These are phyloP conservation scores for Alethe diademata DNA, from an alignment of 2,113 vertebrate species.

Conservation along the genomic window DNA sequence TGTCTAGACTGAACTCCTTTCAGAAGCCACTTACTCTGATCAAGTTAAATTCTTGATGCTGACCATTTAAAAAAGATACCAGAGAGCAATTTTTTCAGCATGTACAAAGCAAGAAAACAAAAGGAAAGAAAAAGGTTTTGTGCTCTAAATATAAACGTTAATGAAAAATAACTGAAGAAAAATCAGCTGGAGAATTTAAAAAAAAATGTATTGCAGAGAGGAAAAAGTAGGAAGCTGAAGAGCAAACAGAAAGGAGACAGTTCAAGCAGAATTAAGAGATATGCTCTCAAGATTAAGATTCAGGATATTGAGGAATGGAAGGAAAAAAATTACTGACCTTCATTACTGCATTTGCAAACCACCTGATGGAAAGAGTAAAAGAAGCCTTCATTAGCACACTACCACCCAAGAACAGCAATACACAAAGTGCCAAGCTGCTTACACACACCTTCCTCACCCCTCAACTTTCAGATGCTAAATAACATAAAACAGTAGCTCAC, in stretches of 20 bases:
- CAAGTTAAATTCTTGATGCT: neutral
- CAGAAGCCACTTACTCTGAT: neutral
- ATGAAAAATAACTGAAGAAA: neutral
- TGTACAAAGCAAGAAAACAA: neutral
- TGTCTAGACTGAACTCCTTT: neutral
- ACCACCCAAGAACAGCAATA: neutral
- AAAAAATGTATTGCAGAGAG: neutral
- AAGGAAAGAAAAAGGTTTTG: neutral
- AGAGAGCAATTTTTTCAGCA: neutral
- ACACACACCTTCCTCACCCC: neutral
- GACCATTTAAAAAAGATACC: neutral
- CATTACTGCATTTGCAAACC: slow-evolving; percentile 67
- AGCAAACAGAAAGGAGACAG: neutral
- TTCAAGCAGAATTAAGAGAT: neutral
- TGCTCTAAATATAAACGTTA: accelerated
- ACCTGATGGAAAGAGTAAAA: slow-evolving; percentile 63
- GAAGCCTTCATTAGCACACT: neutral
- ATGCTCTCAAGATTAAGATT: accelerated
- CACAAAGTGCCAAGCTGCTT: neutral
- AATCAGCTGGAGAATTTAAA: neutral
- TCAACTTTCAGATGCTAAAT: neutral
- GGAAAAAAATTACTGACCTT: slow-evolving; percentile 71
- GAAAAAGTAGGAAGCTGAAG: neutral
- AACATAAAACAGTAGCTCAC: neutral
- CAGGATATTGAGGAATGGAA: accelerated